Base-by-base conservation (phyloP, 2,797 vertebrate species). In the Dipus sagitta region DNA sequence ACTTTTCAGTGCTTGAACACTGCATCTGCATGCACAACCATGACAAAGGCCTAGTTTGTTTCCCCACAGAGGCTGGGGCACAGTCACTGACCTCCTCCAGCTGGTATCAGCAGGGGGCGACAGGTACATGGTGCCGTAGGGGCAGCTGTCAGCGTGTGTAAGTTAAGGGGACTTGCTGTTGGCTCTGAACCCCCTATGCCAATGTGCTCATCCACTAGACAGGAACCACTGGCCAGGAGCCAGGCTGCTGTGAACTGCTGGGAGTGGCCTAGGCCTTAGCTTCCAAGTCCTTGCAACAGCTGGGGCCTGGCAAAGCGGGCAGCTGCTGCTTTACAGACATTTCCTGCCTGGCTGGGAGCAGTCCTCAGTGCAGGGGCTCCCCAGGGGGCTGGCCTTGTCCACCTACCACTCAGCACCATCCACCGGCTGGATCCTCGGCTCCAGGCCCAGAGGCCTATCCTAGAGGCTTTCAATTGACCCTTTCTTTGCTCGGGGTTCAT, bases 51-150 rank as follows among this genome's bases (percentile, higher is more conserved):
- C 21, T 65, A 28, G 58, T 52, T 76, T 47, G 47, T 24, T 74
- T 26, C 42, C 82, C 64, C n/a, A 6, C 1, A 32, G 70, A 52
- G 70, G 62, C 86, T 28, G 14, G 60, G 30, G 64, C 72, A 28
- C 18, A 65, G 21, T 58, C 82, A 97, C 99, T 97, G 97, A 99
- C 99, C 99, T 99, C 98, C 99, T 99, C 99, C 99, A 99, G 98
- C 99, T 99, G 10, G 99, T 99, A 97, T 99, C 99, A 0, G 99
- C 99, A 0, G 99, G 99, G 30, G 99, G 99, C 0, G 99, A 99
- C 96, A 99, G 99, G 96, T 99, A 99, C 97, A 99, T 99, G 1
- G 99, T 99, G 97, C 99, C 98, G 5, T 99, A 99, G 1, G 99
- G 99, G 97, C 99, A 99, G 98, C 99, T 99, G 98, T 99, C 99